Percentiles rank a stretch among this genome's conserved stretches.
Conservation (phyloP, 2,113 vertebrate genomes). For the Lethenteron reissneri region DNA sequence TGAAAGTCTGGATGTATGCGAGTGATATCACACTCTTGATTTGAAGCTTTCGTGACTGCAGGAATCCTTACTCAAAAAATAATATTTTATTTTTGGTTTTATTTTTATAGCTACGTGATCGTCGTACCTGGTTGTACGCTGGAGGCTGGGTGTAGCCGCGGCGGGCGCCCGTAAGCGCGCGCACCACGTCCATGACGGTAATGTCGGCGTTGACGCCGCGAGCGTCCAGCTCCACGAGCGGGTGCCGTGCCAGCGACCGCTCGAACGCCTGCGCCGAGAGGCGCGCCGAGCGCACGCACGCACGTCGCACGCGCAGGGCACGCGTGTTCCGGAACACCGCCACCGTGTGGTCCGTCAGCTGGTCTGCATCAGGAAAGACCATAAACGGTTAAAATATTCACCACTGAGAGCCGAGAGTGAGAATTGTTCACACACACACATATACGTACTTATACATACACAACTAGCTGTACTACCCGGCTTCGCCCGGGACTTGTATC, state of each 20-base stretch:
- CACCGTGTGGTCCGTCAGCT: constrained; percentile 81
- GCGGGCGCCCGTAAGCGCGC: constrained; percentile 28
- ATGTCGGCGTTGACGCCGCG: constrained; percentile 83
- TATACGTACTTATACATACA: background rate
- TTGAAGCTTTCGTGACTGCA: too few relatives aligned
- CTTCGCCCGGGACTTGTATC: too few relatives aligned
- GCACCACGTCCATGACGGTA: constrained; percentile 82
- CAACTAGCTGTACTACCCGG: too few relatives aligned
- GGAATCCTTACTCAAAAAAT: too few relatives aligned
- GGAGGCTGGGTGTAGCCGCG: too few relatives aligned
- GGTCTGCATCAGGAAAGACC: constrained; percentile 24
- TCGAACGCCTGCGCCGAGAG: constrained; percentile 87
- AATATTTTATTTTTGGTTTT: too few relatives aligned
- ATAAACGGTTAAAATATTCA: too few relatives aligned
- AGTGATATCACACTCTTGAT: too few relatives aligned
- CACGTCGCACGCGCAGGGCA: constrained; percentile 59
- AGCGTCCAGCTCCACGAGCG: constrained; percentile 72
- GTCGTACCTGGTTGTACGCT: too few relatives aligned
- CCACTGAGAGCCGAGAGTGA: too few relatives aligned
- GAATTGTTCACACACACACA: background rate
- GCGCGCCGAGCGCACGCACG: constrained; percentile 73
- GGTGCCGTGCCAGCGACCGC: constrained; percentile 71
- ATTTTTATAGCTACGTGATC: too few relatives aligned
- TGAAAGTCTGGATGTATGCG: too few relatives aligned
- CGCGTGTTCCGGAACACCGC: constrained; percentile 71